A percentile compares a stretch with the other conserved stretches of the same genome.
Evolutionary conservation across 37 sponge, comb jelly and placozoan genomes (phyloP).

Genomic region (Theonella swinhoei): DNA sequence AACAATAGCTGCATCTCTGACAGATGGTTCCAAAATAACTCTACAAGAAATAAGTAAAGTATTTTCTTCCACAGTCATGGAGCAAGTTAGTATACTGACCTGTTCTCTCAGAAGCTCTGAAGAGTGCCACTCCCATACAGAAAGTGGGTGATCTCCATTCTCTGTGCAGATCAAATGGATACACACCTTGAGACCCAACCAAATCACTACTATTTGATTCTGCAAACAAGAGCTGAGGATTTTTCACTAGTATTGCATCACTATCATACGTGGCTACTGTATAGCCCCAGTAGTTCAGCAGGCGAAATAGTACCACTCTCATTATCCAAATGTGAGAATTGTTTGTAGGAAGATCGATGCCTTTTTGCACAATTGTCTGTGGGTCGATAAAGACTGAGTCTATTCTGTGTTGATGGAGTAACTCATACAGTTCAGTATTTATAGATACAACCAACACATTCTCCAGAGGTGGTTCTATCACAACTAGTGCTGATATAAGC

Average conservation of each 20-base stretch:
- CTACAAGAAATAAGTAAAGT: conserved; percentile 9
- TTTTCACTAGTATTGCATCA: conserved; percentile 49
- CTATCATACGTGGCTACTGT: conserved; percentile 46
- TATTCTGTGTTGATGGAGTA: conserved; percentile 11
- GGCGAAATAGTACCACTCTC: conserved; percentile 18
- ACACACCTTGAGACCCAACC: conserved; percentile 36
- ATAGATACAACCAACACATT: conserved; percentile 45
- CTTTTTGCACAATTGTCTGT: neutral
- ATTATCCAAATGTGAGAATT: conserved; percentile 42
- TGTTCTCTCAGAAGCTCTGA: conserved; percentile 28
- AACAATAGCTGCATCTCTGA: neutral
- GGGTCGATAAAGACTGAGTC: conserved; percentile 18
- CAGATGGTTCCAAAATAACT: conserved; percentile 16
- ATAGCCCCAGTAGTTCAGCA: conserved; percentile 57
- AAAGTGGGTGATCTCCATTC: conserved; percentile 43
- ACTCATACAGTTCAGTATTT: neutral
- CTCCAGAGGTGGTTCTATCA: conserved; percentile 7
- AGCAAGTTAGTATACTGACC: too few relatives aligned
- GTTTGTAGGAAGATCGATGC: neutral
- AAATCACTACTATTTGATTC: conserved; percentile 32
- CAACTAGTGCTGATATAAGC: conserved; percentile 20
- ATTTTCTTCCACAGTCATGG: too few relatives aligned
- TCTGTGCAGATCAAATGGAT: conserved; percentile 31
- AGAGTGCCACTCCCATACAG: conserved; percentile 58
- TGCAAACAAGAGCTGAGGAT: conserved; percentile 30